These are phyloP conservation scores for Noctuana brunneofusca DNA, from an alignment of 2,888 invertebrate genomes.

Conservation along the genomic window DNA sequence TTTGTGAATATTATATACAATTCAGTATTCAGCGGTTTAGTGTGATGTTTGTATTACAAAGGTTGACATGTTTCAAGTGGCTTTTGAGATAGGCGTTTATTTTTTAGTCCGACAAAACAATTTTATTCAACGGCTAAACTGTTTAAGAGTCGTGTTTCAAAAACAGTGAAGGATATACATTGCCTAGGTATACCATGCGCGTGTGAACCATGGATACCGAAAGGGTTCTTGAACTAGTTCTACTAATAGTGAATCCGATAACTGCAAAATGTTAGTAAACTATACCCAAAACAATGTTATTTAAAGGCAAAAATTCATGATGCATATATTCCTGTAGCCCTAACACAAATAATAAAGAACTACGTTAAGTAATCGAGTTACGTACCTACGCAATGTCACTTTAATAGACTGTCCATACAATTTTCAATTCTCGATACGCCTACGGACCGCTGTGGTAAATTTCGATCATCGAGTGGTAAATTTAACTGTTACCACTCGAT, in stretches of 20 bases:
- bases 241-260: not conserved
- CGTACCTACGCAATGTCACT: too few species aligned
- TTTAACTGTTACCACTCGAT: too few species aligned
- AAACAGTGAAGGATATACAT: conserved; percentile 3
- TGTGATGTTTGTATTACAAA: conserved; percentile 68
- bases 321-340: too few species aligned
- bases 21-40: conserved; percentile 61
- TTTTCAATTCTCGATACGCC: too few species aligned
- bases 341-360: too few species aligned
- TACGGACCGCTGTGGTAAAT: too few species aligned
- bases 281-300: too few species aligned
- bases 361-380: too few species aligned
- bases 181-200: not conserved
- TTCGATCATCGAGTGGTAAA: too few species aligned
- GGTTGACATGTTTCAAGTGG: conserved; percentile 63
- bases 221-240: not conserved
- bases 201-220: not conserved
- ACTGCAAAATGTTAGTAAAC: too few species aligned
- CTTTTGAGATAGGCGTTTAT: conserved; percentile 60
- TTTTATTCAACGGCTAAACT: conserved; percentile 19
- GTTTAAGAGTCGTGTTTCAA: conserved; percentile 13
- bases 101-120: conserved; percentile 28
- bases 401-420: too few species aligned
- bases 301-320: too few species aligned
- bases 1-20: not conserved